Evolutionary conservation across 2,113 vertebrate species (phyloP).

Genomic region (Bucco capensis): DNA sequence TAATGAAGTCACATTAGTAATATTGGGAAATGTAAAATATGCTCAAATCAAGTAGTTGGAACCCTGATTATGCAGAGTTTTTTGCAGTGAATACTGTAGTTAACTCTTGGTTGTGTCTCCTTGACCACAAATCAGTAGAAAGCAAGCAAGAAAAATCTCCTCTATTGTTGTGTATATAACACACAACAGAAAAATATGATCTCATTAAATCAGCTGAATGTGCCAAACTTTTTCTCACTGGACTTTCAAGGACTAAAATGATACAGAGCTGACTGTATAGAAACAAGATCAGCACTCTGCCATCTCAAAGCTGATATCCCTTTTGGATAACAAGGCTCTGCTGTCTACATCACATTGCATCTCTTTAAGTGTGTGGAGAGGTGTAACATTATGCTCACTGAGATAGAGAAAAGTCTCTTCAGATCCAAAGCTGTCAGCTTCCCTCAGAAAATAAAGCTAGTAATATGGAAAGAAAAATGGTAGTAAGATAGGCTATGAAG

Average conservation of each 20-base stretch:
- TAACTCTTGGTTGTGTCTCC: neutral
- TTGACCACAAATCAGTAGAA: neutral
- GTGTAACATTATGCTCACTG: neutral
- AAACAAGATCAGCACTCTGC: neutral
- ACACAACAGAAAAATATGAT: neutral
- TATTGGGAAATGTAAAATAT: neutral
- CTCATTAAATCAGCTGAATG: neutral
- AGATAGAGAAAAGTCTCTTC: neutral
- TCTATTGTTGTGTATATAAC: neutral
- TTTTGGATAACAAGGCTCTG: neutral
- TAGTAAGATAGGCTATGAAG: neutral
- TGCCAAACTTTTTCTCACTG: neutral
- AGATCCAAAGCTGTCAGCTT: neutral
- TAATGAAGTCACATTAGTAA: neutral
- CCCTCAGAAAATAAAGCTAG: neutral
- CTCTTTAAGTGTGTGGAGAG: neutral
- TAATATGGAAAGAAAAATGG: neutral
- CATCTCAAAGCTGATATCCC: neutral
- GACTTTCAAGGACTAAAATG: neutral
- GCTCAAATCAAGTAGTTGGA: neutral
- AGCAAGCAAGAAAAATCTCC: neutral
- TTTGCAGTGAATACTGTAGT: neutral
- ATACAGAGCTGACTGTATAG: neutral
- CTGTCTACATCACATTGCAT: neutral
- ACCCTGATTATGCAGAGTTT: neutral